Percentiles rank a stretch among this genome's conserved stretches.
phyloP scores from a whole-genome alignment of 1,140 invertebrate species.

The Diorhabda elongata region DNA sequence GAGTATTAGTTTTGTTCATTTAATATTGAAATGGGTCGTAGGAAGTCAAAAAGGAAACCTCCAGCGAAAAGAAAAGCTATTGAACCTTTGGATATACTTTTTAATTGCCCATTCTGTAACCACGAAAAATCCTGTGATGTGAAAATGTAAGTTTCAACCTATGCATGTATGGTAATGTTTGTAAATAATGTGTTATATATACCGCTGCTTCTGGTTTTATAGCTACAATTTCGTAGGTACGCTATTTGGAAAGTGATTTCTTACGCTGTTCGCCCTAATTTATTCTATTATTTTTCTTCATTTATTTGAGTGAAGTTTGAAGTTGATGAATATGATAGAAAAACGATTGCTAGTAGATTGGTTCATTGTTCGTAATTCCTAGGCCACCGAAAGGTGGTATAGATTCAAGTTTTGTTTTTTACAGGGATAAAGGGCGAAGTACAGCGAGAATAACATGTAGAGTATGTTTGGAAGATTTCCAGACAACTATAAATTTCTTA shows the following conservation, averaged over 20 bases:
- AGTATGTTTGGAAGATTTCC: conserved; percentile 95
- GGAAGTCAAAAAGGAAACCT: conserved; percentile 96
- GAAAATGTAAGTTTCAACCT: conserved; percentile 80
- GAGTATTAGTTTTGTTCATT: too few species aligned
- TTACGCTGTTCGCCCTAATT: too few species aligned
- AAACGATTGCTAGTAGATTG: too few species aligned
- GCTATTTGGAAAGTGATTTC: too few species aligned
- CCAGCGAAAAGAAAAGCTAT: conserved; percentile 92
- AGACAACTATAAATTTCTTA: conserved; percentile 93
- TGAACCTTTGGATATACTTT: conserved; percentile 89
- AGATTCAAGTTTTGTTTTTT: conserved; percentile 40
- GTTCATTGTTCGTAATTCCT: too few species aligned
- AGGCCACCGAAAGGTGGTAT: too few species aligned
- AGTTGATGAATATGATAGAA: background rate
- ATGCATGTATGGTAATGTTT: too few species aligned
- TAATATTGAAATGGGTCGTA: conserved; percentile 73
- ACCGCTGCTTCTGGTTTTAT: too few species aligned
- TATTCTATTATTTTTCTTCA: background rate
- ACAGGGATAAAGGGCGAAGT: conserved; percentile 88
- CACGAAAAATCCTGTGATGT: conserved; percentile 99
- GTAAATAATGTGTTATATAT: too few species aligned
- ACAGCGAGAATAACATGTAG: conserved; percentile 90
- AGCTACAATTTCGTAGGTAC: too few species aligned
- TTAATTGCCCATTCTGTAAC: conserved; percentile 99
- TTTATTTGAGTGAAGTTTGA: background rate